A percentile compares a stretch with the other conserved stretches of the same genome.
Evolutionary conservation across 2,888 invertebrate species (phyloP).

Genomic region (Microctonus aethiopoides): DNA sequence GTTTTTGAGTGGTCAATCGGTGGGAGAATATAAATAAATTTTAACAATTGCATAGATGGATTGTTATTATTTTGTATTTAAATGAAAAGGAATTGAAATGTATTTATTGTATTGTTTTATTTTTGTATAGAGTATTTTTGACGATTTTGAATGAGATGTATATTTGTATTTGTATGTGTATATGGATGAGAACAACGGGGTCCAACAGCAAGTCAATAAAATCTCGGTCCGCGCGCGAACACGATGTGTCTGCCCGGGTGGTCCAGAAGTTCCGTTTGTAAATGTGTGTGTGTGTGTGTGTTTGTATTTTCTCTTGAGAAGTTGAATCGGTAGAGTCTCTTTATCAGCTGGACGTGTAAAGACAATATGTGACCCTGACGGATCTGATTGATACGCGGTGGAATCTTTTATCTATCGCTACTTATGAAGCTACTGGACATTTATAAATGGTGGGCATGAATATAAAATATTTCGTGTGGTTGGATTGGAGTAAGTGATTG

Average conservation of each 20-base stretch:
- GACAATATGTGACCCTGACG: slow-evolving; percentile 58
- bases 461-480: no score
- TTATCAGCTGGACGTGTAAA: slow-evolving; percentile 56
- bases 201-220: not conserved
- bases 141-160: no score
- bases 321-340: slow-evolving; percentile 45
- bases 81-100: no score
- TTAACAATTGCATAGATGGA: no score
- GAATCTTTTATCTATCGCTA: slow-evolving; percentile 45
- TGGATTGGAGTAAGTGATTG: not conserved
- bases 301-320: not conserved
- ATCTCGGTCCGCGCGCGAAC: slow-evolving; percentile 6
- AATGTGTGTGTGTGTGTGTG: not conserved
- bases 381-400: slow-evolving; percentile 65
- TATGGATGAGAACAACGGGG: slow-evolving; percentile 3
- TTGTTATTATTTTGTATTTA: no score
- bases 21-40: no score
- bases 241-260: slow-evolving; percentile 57
- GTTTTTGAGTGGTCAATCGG: no score
- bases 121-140: no score
- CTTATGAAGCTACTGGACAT: slow-evolving; percentile 50
- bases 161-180: no score
- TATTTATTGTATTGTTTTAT: no score
- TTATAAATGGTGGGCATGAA: slow-evolving; percentile 50
- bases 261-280: slow-evolving; percentile 49